phyloP scores from a whole-genome alignment of 2,797 vertebrate genomes.

The Synanceia verrucosa region DNA sequence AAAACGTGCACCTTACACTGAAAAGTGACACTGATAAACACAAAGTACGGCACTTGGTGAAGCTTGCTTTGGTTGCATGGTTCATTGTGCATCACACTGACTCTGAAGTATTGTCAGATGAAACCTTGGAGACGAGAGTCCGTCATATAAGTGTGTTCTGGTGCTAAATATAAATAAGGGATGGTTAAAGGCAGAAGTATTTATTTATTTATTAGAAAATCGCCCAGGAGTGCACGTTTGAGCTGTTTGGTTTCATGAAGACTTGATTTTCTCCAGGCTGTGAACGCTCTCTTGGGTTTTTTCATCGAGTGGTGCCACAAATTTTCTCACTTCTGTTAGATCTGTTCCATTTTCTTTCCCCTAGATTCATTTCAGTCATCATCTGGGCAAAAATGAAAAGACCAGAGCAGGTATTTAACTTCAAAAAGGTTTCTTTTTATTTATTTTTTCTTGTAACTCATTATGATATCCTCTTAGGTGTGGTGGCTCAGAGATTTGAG shows the following conservation, averaged over 20 bases:
- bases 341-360: not conserved
- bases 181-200: conserved; percentile 45
- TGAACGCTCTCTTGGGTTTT: not conserved
- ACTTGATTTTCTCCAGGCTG: conserved; percentile 24
- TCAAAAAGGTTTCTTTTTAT: not conserved
- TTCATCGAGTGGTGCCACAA: conserved; percentile 27
- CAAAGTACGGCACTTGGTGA: conserved; percentile 57
- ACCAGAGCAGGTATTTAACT: conserved; percentile 14
- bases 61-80: conserved; percentile 36
- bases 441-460: not conserved
- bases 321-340: conserved; percentile 3
- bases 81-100: conserved; percentile 48
- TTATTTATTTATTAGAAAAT: conserved; percentile 73
- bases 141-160: conserved; percentile 31
- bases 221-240: not conserved
- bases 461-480: not conserved
- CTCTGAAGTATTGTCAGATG: conserved; percentile 43
- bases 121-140: conserved; percentile 15
- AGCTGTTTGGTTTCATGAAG: conserved; percentile 41
- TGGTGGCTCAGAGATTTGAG: conserved; percentile 6
- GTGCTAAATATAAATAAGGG: conserved; percentile 49
- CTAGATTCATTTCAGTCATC: not conserved
- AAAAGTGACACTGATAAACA: not conserved
- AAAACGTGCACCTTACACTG: conserved; percentile 23
- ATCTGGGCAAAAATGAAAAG: not conserved